These are phyloP conservation scores for Aphelocoma coerulescens DNA, from an alignment of 2,113 vertebrate species.

Conservation along the genomic window DNA sequence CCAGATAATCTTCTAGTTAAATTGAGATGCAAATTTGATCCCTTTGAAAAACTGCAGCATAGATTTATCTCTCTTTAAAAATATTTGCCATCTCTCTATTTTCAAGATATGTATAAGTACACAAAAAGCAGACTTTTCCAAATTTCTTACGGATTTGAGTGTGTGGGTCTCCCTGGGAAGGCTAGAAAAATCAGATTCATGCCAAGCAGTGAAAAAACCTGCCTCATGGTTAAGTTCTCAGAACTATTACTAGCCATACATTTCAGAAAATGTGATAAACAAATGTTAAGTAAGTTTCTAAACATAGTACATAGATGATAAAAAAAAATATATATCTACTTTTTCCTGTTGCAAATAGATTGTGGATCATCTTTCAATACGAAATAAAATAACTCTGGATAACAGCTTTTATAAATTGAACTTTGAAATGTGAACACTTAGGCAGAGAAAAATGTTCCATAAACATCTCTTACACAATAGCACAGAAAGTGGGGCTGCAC, in stretches of 20 bases:
- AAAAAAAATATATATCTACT: not conserved
- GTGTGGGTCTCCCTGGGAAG: not conserved
- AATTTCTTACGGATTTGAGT: not conserved
- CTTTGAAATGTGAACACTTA: not conserved
- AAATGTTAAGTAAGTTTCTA: not conserved
- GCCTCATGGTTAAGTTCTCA: not conserved
- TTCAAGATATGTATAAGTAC: not conserved
- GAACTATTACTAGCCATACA: not conserved
- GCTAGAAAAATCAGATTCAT: not conserved
- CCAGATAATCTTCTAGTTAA: not conserved
- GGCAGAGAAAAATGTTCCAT: not conserved
- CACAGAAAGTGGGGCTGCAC: not conserved
- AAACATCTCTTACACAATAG: not conserved
- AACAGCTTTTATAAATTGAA: not conserved
- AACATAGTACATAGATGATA: not conserved
- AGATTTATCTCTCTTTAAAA: not conserved
- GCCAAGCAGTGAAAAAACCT: not conserved
- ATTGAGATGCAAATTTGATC: not conserved
- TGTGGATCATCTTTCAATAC: not conserved
- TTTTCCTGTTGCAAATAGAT: not conserved
- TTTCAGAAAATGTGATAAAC: not conserved
- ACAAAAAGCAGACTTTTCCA: not conserved
- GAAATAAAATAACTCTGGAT: not conserved
- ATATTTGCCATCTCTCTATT: not conserved
- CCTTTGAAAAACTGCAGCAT: not conserved